phyloP scores from a whole-genome alignment of 2,888 invertebrate genomes.

The Sialis lutaria region DNA sequence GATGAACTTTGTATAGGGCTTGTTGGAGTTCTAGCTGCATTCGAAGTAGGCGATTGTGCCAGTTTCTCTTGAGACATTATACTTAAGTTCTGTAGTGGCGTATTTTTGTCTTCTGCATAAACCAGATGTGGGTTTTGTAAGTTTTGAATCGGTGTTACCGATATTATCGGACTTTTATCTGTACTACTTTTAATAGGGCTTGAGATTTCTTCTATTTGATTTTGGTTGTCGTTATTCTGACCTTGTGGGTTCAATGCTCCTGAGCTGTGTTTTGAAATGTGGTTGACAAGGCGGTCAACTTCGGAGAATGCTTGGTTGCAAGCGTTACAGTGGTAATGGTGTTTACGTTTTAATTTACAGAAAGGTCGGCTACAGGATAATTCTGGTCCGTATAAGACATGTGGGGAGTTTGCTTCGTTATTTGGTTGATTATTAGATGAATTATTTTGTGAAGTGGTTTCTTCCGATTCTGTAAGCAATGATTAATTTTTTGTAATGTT shows the following conservation, averaged over 20 bases:
- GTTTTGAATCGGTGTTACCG: conserved; percentile 23
- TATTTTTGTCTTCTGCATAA: conserved; percentile 8
- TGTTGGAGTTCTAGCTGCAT: conserved; percentile 19
- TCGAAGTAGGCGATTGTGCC: conserved; percentile 6
- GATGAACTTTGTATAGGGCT: conserved; percentile 23
- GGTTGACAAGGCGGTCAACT: conserved; percentile 44
- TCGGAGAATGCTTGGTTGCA: conserved; percentile 72
- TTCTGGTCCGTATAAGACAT: conserved; percentile 42
- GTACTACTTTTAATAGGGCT: conserved; percentile 14
- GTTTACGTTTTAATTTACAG: conserved; percentile 61
- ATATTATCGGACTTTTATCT: conserved; percentile 20
- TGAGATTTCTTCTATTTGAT: conserved; percentile 6
- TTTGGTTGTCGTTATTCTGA: conserved; percentile 21
- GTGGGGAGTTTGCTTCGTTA: conserved; percentile 17
- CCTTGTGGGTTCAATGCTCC: conserved; percentile 31
- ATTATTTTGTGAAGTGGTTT: neutral
- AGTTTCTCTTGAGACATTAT: conserved; percentile 2
- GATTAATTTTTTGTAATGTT: neutral
- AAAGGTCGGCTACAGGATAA: conserved; percentile 57
- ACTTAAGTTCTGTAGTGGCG: conserved; percentile 13
- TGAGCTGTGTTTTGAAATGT: conserved; percentile 52
- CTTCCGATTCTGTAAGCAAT: neutral
- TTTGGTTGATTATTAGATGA: conserved; percentile 7
- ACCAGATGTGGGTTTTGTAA: conserved; percentile 18
- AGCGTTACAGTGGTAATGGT: conserved; percentile 62